A percentile compares a stretch with the other conserved stretches of the same genome.
Evolutionary conservation across 2,888 invertebrate genomes (phyloP).

Genomic region (Rotaria magnacalcarata): DNA sequence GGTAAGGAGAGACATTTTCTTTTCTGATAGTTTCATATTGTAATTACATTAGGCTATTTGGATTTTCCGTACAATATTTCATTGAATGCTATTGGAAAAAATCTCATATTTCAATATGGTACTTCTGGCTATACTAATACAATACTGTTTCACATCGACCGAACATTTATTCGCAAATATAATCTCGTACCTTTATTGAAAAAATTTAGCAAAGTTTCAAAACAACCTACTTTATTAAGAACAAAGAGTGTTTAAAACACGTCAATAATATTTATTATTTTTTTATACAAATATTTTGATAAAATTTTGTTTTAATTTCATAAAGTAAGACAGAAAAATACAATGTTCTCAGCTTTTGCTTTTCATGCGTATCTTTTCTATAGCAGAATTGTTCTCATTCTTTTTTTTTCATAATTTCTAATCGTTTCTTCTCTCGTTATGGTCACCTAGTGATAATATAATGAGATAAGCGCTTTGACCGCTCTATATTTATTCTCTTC

Average conservation of each 20-base stretch:
- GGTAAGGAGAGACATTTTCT: neutral
- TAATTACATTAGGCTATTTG: neutral
- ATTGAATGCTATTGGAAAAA: neutral
- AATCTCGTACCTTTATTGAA: neutral
- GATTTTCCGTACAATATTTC: neutral
- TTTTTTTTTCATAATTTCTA: neutral
- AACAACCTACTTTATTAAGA: neutral
- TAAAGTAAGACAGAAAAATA: too few relatives aligned
- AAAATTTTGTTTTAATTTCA: too few relatives aligned
- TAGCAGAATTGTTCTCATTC: too few relatives aligned
- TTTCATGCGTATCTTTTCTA: neutral
- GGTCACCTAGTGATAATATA: neutral
- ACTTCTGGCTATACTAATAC: neutral
- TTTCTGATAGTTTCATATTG: too few relatives aligned
- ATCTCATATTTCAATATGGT: neutral
- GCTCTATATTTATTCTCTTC: neutral
- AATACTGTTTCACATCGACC: neutral
- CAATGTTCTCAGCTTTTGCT: too few relatives aligned
- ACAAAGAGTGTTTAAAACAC: neutral
- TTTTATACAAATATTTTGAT: neutral
- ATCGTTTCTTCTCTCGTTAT: neutral
- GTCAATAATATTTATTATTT: neutral
- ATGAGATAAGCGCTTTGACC: neutral
- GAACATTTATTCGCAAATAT: neutral
- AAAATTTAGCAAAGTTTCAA: neutral